Evolutionary conservation across 2,888 invertebrate genomes (phyloP).

Genomic region (Hermaeophaga mercurialis): DNA sequence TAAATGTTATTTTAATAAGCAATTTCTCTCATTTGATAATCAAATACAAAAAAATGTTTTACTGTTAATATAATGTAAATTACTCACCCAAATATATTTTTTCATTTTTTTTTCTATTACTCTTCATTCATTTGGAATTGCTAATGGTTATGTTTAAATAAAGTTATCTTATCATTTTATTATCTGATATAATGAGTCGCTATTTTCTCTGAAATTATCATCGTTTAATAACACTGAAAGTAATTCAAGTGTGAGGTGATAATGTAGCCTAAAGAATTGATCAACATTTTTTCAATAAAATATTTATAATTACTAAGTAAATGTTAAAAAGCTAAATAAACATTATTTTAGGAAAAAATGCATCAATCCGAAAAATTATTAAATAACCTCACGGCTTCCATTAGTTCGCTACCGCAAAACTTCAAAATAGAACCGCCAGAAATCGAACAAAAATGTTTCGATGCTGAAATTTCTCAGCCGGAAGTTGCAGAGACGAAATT

Average conservation of each 20-base stretch:
- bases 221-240: no score
- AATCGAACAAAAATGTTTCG: constrained; percentile 35
- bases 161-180: constrained; percentile 15
- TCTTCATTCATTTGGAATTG: neutral
- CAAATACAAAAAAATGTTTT: no score
- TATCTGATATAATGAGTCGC: constrained; percentile 7
- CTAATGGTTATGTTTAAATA: neutral
- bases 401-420: constrained; percentile 58
- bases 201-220: neutral
- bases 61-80: no score
- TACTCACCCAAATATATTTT: constrained; percentile 16
- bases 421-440: constrained; percentile 46
- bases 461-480: no score
- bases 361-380: constrained; percentile 64
- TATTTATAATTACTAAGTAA: no score
- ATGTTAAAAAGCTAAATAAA: no score
- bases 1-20: neutral
- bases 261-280: no score
- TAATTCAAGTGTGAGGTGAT: no score
- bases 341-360: constrained; percentile 64
- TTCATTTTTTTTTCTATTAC: neutral
- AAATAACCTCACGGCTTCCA: constrained; percentile 51
- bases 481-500: constrained; percentile 1
- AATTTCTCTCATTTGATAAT: no score
- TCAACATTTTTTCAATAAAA: no score